Evolutionary conservation across 35 echinoderm and acorn worm genomes (phyloP).

Genomic region (Chiridota heheva): DNA sequence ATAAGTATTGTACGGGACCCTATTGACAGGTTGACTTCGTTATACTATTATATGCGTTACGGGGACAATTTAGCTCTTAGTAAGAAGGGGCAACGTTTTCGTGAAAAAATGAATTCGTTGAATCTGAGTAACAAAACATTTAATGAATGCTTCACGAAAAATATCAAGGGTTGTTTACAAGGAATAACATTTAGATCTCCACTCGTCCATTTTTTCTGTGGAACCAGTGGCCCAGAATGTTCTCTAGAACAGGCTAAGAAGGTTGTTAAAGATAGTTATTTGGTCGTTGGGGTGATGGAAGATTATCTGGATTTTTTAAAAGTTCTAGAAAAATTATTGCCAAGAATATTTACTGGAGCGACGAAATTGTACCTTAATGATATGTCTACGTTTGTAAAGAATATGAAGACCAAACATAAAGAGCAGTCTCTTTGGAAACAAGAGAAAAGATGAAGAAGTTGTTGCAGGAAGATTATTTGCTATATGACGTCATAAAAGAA

Average conservation of each 20-base stretch:
- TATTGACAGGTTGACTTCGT: constrained; percentile 27
- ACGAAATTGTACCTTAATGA: constrained; percentile 19
- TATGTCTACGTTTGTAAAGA: background rate
- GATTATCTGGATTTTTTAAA: constrained; percentile 14
- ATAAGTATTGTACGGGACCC: constrained; percentile 44
- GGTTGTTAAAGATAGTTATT: background rate
- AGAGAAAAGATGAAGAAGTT: background rate
- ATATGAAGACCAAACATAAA: constrained; percentile 47
- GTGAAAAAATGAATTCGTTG: constrained; percentile 6
- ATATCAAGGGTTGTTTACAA: background rate
- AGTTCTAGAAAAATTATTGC: constrained; percentile 22
- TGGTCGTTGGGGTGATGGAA: constrained; percentile 27
- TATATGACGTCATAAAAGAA: constrained; percentile 15
- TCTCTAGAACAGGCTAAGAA: background rate
- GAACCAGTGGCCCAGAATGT: background rate
- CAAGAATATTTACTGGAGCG: constrained; percentile 12
- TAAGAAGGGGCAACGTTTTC: constrained; percentile 2
- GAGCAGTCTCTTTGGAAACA: background rate
- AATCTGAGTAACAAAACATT: constrained; percentile 10
- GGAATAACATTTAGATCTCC: background rate
- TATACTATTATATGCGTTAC: constrained; percentile 38
- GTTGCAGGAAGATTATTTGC: constrained; percentile 14
- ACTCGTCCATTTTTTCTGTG: constrained; percentile 18
- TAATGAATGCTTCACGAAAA: constrained; percentile 7
- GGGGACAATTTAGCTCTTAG: constrained; percentile 5